Percentiles rank a stretch among this genome's conserved stretches.
Evolutionary conservation across 2,113 vertebrate genomes (phyloP).

Genomic region (Shinisaurus crocodilurus): DNA sequence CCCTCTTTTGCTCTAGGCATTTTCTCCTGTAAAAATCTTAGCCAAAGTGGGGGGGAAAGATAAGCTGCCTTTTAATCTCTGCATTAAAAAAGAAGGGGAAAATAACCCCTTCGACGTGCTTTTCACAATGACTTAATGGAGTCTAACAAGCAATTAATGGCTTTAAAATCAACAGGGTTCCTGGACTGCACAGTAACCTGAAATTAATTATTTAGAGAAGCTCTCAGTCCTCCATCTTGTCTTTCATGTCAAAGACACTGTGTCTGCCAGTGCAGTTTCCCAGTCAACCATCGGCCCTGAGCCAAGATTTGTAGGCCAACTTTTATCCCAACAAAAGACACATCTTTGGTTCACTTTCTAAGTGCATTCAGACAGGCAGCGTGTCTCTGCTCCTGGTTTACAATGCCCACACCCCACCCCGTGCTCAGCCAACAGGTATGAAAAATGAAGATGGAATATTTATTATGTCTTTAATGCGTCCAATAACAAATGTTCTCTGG

Average conservation of each 20-base stretch:
- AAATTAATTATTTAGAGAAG: conserved; percentile 73
- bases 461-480: background rate
- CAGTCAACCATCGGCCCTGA: conserved; percentile 37
- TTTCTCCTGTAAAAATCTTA: conserved; percentile 45
- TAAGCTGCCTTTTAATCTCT: conserved; percentile 45
- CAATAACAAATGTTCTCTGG: too few relatives aligned
- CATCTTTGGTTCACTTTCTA: background rate
- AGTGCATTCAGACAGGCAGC: background rate
- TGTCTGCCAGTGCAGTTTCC: conserved; percentile 57
- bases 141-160: conserved; percentile 73
- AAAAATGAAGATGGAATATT: background rate
- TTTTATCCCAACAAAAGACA: conserved; percentile 4
- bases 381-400: background rate
- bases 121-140: conserved; percentile 69
- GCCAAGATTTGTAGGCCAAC: conserved; percentile 8
- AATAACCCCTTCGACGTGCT: conserved; percentile 38
- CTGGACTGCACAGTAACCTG: conserved; percentile 53
- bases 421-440: background rate
- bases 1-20: background rate
- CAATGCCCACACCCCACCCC: background rate
- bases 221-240: conserved; percentile 58
- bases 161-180: conserved; percentile 57
- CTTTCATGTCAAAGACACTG: conserved; percentile 63
- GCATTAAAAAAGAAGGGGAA: background rate
- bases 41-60: conserved; percentile 28